Percentiles rank a stretch among this genome's conserved stretches.
Evolutionary conservation across 2,888 invertebrate species (phyloP).

Genomic region (Punctoribates punctum): DNA sequence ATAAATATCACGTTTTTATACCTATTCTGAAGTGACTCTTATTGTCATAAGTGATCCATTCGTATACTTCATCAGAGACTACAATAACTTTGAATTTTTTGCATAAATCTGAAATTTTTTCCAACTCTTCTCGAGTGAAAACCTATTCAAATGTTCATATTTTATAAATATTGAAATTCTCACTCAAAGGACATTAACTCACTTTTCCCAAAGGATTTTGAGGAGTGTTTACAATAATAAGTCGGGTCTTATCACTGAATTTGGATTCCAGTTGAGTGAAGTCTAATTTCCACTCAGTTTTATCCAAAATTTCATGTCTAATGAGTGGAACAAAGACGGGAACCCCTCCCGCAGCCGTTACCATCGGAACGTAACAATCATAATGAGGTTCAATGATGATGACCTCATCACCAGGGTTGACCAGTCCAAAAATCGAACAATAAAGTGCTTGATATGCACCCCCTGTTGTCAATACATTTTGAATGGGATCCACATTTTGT

Average conservation of each 20-base stretch:
- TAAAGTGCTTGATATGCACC: constrained; percentile 94
- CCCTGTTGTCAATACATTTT: constrained; percentile 77
- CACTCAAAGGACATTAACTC: too few relatives aligned
- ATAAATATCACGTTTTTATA: constrained; percentile 52
- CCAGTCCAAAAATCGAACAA: constrained; percentile 76
- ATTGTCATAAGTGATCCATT: constrained; percentile 86
- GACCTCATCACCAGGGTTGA: constrained; percentile 75
- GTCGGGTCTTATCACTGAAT: constrained; percentile 84
- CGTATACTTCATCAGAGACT: constrained; percentile 94
- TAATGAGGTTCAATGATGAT: constrained; percentile 96
- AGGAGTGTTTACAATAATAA: constrained; percentile 89
- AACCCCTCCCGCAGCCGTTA: constrained; percentile 79
- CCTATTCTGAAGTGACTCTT: constrained; percentile 84
- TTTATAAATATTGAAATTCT: too few relatives aligned
- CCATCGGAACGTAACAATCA: constrained; percentile 95
- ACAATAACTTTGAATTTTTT: constrained; percentile 87
- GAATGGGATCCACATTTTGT: constrained; percentile 70
- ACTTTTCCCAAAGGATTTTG: constrained; percentile 96
- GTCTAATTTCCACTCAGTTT: constrained; percentile 70
- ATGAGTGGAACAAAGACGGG: constrained; percentile 76
- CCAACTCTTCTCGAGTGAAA: constrained; percentile 57
- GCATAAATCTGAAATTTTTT: constrained; percentile 74
- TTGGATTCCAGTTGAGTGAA: constrained; percentile 69
- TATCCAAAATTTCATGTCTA: too few relatives aligned
- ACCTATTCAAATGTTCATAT: constrained; percentile 60